Evolutionary conservation across 2,797 vertebrate species (phyloP), one percentile per base, ranked within the genome.

Genomic region (Prionace glauca): DNA sequence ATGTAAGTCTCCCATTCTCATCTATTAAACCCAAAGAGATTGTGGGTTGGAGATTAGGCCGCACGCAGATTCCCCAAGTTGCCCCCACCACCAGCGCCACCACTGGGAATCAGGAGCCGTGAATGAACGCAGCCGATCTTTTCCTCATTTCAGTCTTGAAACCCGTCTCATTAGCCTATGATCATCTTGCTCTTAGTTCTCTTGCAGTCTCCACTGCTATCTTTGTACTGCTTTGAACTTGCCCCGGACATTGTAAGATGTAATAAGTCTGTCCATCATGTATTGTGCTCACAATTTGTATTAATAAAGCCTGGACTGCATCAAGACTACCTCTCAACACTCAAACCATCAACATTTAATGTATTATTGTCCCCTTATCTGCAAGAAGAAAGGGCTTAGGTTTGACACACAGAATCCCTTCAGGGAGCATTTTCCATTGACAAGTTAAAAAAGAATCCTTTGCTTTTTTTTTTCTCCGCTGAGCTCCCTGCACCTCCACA

Each of bases 231-330:
- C 24, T 67, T 71, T 71, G 45, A 69, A 45, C 45, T 56, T 94
- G 65, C 20, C 91, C 67, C 45, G 67, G 91, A 71, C 91, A n/a
- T 71, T 71, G n/a, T 32, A 77, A 32, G 45, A 77, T n/a, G 12
- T 60, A 95, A 95, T 36, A 50, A 77, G 45, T 50, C 71, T 95
- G 67, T 95, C 71, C 45, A 95, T 95, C 93, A 95, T 74, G 26
- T n/a, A 60, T 72, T 60, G 26, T 95, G 93, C 45, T 26, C 77
- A 26, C 71, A 95, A 65, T 77, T 56, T 74, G 45, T 95, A 74
- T 95, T 95, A 95, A 95, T 72, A 95, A 95, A 77, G 69, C 41
- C 93, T 56, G 93, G 71, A 95, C 71, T 74, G 29, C 71, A 95
- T 77, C 93, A 95, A 95, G 45, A 71, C 71, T 77, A 74, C 41